These are phyloP conservation scores for Chalcis sispes DNA, from an alignment of 2,888 invertebrate genomes.

Conservation along the genomic window DNA sequence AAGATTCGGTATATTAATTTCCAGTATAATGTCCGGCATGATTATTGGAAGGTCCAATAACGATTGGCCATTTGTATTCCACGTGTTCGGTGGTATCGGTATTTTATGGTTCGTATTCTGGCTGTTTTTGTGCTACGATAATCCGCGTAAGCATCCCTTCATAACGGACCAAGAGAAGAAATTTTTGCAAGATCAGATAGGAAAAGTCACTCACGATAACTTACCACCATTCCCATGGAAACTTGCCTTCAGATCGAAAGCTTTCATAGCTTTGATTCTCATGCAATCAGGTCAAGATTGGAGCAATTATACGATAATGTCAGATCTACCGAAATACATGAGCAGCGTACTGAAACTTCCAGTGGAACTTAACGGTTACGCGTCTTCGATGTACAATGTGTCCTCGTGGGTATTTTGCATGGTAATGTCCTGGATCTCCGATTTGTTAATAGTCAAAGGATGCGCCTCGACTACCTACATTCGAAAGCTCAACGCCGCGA, in stretches of 20 bases:
- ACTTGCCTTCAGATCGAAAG: conserved; percentile 76
- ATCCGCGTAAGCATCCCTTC: conserved; percentile 67
- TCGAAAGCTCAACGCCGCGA: conserved; percentile 38
- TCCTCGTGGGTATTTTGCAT: conserved; percentile 57
- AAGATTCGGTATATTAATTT: conserved; percentile 81
- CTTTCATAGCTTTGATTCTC: conserved; percentile 83
- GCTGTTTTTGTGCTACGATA: conserved; percentile 73
- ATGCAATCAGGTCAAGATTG: conserved; percentile 71
- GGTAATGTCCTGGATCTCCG: conserved; percentile 48
- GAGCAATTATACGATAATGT: conserved; percentile 56
- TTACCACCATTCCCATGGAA: conserved; percentile 57
- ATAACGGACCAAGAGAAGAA: conserved; percentile 65
- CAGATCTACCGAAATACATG: conserved; percentile 68
- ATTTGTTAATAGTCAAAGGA: conserved; percentile 27
- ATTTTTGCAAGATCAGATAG: conserved; percentile 60
- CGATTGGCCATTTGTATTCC: conserved; percentile 86
- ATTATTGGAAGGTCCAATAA: conserved; percentile 76
- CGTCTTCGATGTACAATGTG: conserved; percentile 71
- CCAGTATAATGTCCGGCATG: conserved; percentile 81
- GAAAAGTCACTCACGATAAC: conserved; percentile 40
- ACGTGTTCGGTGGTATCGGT: conserved; percentile 85
- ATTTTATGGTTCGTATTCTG: conserved; percentile 84
- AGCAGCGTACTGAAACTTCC: conserved; percentile 68
- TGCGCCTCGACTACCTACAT: conserved; percentile 28
- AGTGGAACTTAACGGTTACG: conserved; percentile 68